Evolutionary conservation across 2,113 vertebrate species (phyloP).

Genomic region (Myiozetetes cayanensis): DNA sequence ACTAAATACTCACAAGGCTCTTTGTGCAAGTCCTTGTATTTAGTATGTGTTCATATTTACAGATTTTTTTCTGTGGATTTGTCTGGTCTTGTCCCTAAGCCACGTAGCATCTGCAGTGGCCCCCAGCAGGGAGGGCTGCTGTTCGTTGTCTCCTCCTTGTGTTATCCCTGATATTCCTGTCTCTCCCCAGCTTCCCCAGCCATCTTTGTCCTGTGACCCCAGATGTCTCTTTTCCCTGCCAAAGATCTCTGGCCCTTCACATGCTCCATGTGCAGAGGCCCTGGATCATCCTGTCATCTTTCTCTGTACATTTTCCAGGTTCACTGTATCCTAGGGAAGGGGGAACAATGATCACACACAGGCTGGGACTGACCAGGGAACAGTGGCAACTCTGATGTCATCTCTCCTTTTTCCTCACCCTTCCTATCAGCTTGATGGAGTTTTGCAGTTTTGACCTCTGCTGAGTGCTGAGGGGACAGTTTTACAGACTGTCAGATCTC

Average conservation of each 20-base stretch:
- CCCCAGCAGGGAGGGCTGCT: background rate
- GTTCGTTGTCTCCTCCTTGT: background rate
- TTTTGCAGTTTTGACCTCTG: background rate
- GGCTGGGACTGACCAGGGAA: background rate
- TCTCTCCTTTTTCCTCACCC: background rate
- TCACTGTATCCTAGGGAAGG: background rate
- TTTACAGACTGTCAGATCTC: background rate
- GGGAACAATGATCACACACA: background rate
- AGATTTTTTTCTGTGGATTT: background rate
- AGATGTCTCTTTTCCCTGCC: background rate
- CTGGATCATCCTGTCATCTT: background rate
- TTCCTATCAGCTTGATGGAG: background rate
- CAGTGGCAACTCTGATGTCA: background rate
- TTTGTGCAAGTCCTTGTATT: background rate
- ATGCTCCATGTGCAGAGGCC: background rate
- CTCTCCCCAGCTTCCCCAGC: background rate
- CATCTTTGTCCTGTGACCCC: background rate
- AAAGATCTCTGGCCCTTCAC: background rate
- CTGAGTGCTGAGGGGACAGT: background rate
- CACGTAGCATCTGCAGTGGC: rapidly evolving
- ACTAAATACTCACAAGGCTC: background rate
- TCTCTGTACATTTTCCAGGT: background rate
- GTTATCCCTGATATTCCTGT: background rate
- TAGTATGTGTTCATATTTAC: background rate
- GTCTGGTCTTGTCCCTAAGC: background rate